phyloP scores from a whole-genome alignment of 2,888 invertebrate species.

The Sphaeridia pumilis region DNA sequence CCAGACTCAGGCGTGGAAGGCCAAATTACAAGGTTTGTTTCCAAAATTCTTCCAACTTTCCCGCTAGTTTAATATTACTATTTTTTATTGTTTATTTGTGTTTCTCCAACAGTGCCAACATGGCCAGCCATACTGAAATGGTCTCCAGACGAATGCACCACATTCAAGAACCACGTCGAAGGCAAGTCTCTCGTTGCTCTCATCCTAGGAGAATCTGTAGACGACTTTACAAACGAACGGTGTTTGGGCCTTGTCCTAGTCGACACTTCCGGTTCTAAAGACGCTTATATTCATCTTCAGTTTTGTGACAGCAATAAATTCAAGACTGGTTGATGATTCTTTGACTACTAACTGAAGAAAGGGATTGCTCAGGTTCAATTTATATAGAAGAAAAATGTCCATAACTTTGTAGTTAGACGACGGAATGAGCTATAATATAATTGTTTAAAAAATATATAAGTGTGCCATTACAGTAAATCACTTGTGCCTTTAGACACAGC shows the following conservation, averaged over 20 bases:
- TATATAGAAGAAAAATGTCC: too few species aligned
- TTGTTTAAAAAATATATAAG: too few species aligned
- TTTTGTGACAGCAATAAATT: neutral
- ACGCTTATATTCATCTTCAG: slow-evolving; percentile 26
- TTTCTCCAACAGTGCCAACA: slow-evolving; percentile 13
- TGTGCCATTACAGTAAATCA: too few species aligned
- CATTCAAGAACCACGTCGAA: slow-evolving; percentile 29
- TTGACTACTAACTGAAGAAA: too few species aligned
- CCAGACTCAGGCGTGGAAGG: slow-evolving; percentile 28
- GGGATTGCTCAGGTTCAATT: too few species aligned
- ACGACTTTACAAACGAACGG: slow-evolving; percentile 21
- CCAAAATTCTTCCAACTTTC: neutral
- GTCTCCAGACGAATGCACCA: slow-evolving; percentile 27
- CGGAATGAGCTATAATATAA: too few species aligned
- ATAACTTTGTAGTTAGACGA: too few species aligned
- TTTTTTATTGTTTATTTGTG: neutral
- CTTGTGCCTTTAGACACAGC: too few species aligned
- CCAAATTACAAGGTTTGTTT: slow-evolving; percentile 22
- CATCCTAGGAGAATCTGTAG: slow-evolving; percentile 27
- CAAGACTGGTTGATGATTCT: neutral
- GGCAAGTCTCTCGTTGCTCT: slow-evolving; percentile 31
- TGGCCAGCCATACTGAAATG: slow-evolving; percentile 13
- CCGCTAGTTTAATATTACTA: neutral
- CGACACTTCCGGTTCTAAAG: slow-evolving; percentile 30
- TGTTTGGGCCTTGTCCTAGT: slow-evolving; percentile 28